Conservation (phyloP, 1,140 invertebrate genomes). For the Brachystomella parvula region DNA sequence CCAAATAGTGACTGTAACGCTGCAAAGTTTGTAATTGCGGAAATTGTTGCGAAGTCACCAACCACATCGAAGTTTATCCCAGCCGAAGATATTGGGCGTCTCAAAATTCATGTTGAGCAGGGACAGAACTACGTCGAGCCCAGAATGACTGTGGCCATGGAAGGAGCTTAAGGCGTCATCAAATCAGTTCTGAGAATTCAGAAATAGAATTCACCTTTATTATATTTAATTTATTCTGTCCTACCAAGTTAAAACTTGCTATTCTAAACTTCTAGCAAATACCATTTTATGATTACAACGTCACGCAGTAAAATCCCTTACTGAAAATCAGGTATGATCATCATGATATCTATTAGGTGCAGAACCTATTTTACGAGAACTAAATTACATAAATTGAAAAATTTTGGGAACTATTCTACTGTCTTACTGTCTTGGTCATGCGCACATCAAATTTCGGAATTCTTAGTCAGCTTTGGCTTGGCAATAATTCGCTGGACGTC, state of each 20-base stretch:
- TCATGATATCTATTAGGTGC: not conserved
- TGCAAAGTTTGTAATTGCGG: slow-evolving; percentile 34
- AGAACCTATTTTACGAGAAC: not conserved
- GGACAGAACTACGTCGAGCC: slow-evolving; percentile 30
- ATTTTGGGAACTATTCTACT: not conserved
- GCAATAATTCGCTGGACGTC: not conserved
- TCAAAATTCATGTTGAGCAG: slow-evolving; percentile 30
- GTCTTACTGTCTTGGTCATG: not conserved
- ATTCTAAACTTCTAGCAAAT: no score
- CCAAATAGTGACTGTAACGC: slow-evolving; percentile 32
- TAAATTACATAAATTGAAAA: not conserved
- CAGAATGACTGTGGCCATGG: slow-evolving; percentile 24
- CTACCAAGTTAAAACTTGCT: no score
- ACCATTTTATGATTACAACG: no score
- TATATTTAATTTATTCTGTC: no score
- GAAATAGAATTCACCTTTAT: no score
- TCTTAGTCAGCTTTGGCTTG: not conserved
- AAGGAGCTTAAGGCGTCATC: slow-evolving; percentile 7
- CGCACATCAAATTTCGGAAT: not conserved
- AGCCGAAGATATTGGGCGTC: slow-evolving; percentile 23
- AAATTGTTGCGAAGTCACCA: slow-evolving; percentile 28
- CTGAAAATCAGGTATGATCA: no score
- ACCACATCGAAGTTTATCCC: slow-evolving; percentile 27
- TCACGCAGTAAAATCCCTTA: no score
- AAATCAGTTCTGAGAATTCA: no score